Conservation (phyloP, 2,888 invertebrate genomes). For the Helicoverpa assulta region DNA sequence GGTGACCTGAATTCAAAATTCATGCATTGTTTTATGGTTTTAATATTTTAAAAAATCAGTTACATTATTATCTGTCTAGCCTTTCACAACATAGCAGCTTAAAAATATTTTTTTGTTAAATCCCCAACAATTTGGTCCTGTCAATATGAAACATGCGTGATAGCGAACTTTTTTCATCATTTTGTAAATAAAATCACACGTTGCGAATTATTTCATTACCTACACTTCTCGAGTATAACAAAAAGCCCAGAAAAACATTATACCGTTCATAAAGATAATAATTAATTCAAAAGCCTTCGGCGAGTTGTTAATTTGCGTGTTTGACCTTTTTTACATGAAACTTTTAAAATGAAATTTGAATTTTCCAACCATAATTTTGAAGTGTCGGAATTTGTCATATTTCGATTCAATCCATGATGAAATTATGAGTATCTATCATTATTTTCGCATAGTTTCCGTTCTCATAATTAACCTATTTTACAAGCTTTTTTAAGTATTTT, state of each 20-base stretch:
- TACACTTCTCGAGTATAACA: slow-evolving; percentile 35
- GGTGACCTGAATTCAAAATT: too few relatives aligned
- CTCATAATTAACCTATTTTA: too few relatives aligned
- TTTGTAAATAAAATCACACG: slow-evolving; percentile 24
- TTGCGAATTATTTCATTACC: slow-evolving; percentile 41
- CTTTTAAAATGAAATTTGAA: slow-evolving; percentile 54
- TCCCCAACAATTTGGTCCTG: too few relatives aligned
- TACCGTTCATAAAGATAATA: slow-evolving; percentile 66
- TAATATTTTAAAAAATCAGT: too few relatives aligned
- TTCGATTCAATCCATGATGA: slow-evolving; percentile 7
- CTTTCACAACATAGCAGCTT: too few relatives aligned
- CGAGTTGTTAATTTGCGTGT: slow-evolving; percentile 66
- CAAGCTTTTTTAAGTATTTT: too few relatives aligned
- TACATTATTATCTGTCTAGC: too few relatives aligned
- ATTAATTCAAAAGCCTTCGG: slow-evolving; percentile 70
- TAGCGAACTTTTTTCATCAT: too few relatives aligned
- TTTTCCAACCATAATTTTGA: slow-evolving; percentile 42
- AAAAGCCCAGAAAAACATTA: slow-evolving; percentile 64
- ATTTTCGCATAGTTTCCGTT: too few relatives aligned
- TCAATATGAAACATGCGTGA: too few relatives aligned
- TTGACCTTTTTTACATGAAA: slow-evolving; percentile 65
- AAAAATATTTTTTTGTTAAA: too few relatives aligned
- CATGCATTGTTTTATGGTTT: too few relatives aligned
- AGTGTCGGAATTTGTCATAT: slow-evolving; percentile 35
- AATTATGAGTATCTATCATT: not conserved